Evolutionary conservation across 2,797 vertebrate species (phyloP), one percentile per base, ranked within the genome.

Genomic region (Cynopterus sphinx): DNA sequence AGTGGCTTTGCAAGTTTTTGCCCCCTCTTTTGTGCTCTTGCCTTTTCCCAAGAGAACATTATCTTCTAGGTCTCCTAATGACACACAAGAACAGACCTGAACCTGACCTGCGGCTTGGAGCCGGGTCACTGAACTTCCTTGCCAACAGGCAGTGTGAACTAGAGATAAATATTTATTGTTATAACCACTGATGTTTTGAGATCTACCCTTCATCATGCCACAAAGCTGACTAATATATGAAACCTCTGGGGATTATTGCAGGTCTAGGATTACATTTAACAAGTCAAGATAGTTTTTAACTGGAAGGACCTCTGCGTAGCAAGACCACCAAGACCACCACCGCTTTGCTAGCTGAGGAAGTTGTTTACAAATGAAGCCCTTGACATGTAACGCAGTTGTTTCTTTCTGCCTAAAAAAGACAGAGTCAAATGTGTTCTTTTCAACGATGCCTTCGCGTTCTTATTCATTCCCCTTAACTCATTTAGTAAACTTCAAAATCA

Each of bases 401-500:
- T 73, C 49, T 49, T 71, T 65, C 87, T 31, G 9, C 61, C 16
- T 73, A 74, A 90, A 75, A 90, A 59, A 85, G 15, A 11, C 31
- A 77, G 12, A 74, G n/a, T 22, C 55, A 49, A 33, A 6, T 87
- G n/a, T 83, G 57, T 74, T 63, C 16, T 87, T 84, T 87, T 65
- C 57, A 49, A 61, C 51, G 74, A 79, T 39, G 53, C 9, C 28
- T 93, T 92, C 74, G n/a, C 17, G 24, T 59, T 88, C 59, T 75
- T 19, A 87, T 70, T 85, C 9, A 39, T 81, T 11, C 17, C 26
- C 49, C n/a, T 53, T 77, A 86, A 74, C 22, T 59, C 15, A 51
- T 43, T 90, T 75, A 78, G 36, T 55, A 53, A 94, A 73, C n/a
- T 89, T 71, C 28, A 78, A 94, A 79, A 41, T 68, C 83, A 82